These are phyloP conservation scores for Dolichoris vasculosae DNA, from an alignment of 1,140 invertebrate genomes.

Conservation along the genomic window DNA sequence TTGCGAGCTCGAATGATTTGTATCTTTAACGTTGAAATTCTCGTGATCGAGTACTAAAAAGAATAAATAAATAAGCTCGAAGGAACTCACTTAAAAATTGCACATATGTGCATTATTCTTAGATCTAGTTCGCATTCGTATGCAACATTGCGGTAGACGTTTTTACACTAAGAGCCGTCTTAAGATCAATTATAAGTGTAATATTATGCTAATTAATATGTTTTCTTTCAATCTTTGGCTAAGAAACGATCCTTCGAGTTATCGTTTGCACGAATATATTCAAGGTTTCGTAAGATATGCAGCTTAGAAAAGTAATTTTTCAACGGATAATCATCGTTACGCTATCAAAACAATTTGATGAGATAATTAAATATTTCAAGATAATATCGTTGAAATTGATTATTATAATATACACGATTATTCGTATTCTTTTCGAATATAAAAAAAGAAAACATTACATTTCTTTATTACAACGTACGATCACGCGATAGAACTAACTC, in stretches of 20 bases:
- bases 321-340: no score
- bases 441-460: not conserved
- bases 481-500: constrained; percentile 10
- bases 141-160: not conserved
- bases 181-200: constrained; percentile 16
- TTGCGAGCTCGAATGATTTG: constrained; percentile 29
- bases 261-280: not conserved
- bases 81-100: constrained; percentile 25
- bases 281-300: no score
- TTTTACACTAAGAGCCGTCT: not conserved
- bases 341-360: no score
- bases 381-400: not conserved
- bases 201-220: constrained; percentile 36
- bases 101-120: not conserved
- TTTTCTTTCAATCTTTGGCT: constrained; percentile 20
- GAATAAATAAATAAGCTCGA: not conserved
- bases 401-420: no score
- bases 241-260: constrained; percentile 7
- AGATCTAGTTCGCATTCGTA: constrained; percentile 8
- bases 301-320: no score
- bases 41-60: not conserved
- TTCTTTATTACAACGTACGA: not conserved
- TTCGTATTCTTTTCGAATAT: no score
- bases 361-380: not conserved
- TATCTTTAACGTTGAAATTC: not conserved